A percentile compares a stretch with the other conserved stretches of the same genome.
Evolutionary conservation across 1,140 invertebrate species (phyloP).

Genomic region (Lanistes nyassanus): DNA sequence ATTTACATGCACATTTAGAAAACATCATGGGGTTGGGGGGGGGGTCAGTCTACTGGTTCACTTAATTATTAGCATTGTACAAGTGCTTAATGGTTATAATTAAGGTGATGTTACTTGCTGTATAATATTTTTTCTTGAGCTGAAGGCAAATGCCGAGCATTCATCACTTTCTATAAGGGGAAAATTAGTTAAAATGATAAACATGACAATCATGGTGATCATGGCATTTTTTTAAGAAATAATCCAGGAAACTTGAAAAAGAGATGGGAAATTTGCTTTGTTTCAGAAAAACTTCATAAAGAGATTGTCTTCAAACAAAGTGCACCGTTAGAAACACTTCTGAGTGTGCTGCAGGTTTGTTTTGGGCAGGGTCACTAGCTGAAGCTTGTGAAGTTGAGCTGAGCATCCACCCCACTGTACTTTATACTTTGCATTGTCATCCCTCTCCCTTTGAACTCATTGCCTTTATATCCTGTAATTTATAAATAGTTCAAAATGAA

Average conservation of each 20-base stretch:
- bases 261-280: background rate
- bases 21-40: background rate
- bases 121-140: background rate
- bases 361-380: background rate
- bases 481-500: background rate
- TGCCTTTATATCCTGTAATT: background rate
- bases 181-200: conserved; percentile 10
- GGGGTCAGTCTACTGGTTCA: background rate
- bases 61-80: background rate
- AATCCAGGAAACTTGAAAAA: background rate
- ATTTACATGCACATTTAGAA: background rate
- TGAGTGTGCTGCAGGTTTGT: conserved; percentile 57
- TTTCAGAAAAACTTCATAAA: conserved; percentile 58
- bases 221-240: background rate
- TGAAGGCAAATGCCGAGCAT: too few species aligned
- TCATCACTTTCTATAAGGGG: too few species aligned
- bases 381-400: background rate
- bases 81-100: background rate
- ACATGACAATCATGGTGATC: background rate
- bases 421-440: too few species aligned
- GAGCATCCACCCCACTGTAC: too few species aligned
- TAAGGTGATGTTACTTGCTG: background rate
- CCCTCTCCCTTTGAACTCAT: background rate
- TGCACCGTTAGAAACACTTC: conserved; percentile 46
- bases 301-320: conserved; percentile 55